A percentile compares a stretch with the other conserved stretches of the same genome.
phyloP scores from a whole-genome alignment of 2,888 invertebrate species.

The Rhodophaea formosa region DNA sequence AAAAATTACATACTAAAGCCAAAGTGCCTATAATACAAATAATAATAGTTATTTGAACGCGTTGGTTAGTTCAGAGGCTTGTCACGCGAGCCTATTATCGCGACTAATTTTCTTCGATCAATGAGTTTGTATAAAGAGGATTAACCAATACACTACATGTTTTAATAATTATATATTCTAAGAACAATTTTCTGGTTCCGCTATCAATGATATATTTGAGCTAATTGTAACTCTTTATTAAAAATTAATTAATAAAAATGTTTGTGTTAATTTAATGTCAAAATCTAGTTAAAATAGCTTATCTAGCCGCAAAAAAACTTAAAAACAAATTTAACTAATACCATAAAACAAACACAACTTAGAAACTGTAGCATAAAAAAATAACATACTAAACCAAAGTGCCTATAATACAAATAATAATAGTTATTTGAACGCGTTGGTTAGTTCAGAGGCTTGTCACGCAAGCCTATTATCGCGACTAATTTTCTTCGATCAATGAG shows the following conservation, averaged over 20 bases:
- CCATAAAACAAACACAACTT: neutral
- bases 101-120: conserved; percentile 15
- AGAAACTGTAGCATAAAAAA: neutral
- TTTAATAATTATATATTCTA: no score
- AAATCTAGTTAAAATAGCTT: no score
- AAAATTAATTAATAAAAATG: no score
- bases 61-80: neutral
- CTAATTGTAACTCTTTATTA: no score
- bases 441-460: conserved; percentile 6
- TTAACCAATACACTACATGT: neutral
- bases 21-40: conserved; percentile 5
- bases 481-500: conserved; percentile 14
- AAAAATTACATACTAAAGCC: neutral
- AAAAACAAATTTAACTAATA: no score
- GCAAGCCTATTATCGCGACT: conserved; percentile 12
- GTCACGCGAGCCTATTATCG: conserved; percentile 16
- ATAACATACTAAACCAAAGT: neutral
- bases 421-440: conserved; percentile 5
- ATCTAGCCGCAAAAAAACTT: no score
- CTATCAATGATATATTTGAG: no score
- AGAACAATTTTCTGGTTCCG: no score
- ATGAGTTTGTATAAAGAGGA: conserved; percentile 29
- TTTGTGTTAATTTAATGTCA: no score
- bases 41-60: conserved; percentile 8
- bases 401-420: conserved; percentile 10